Evolutionary conservation across 2,888 invertebrate species (phyloP), one percentile per base, ranked within the genome.

Genomic region (Tipula helvola): DNA sequence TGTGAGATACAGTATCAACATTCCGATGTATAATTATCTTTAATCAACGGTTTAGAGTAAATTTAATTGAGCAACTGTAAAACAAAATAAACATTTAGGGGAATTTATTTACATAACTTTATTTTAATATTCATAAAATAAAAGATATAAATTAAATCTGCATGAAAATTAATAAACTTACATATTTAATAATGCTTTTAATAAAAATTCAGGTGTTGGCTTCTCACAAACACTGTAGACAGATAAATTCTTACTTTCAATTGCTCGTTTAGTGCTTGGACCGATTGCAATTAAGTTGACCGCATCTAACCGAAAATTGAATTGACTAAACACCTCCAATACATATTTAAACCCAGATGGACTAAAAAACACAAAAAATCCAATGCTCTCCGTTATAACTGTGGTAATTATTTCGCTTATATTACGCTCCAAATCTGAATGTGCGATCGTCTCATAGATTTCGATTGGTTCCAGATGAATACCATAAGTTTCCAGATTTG

Each of bases 361-460:
- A 88, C 94, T 94, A 88, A 94, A 94, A 90, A 93, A 94, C 2
- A 93, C 92, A 52, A 93, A 89, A 89, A 90, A 93, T 88, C 93
- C 93, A 0, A 93, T 91, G 28, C 71, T 28, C 28, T 71, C 71
- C 3, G 71, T 28, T 18, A 71, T 71, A 28, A 71, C 4, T 18
- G 71, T 10, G 2, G 71, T 13, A 28, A 71, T 71, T 71, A 71
- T 28, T 28, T 71, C 71, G 28, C 71, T 12, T n/a, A 28, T 28
- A 71, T 71, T 71, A 10, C 71, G 71, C 83, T 93, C 91, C 86
- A 94, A 89, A 87, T 91, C 90, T 0, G 92, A 91, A 90, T 92
- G 93, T 47, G 91, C 90, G 47, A 92, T 90, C 0, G 93, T 93
- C 87, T 93, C 92, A 89, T 94, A 94, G 5, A 93, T 93, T 88